Percentiles rank a stretch among this genome's conserved stretches.
Evolutionary conservation across 2,888 invertebrate species (phyloP).

Genomic region (Sisyra terminalis): DNA sequence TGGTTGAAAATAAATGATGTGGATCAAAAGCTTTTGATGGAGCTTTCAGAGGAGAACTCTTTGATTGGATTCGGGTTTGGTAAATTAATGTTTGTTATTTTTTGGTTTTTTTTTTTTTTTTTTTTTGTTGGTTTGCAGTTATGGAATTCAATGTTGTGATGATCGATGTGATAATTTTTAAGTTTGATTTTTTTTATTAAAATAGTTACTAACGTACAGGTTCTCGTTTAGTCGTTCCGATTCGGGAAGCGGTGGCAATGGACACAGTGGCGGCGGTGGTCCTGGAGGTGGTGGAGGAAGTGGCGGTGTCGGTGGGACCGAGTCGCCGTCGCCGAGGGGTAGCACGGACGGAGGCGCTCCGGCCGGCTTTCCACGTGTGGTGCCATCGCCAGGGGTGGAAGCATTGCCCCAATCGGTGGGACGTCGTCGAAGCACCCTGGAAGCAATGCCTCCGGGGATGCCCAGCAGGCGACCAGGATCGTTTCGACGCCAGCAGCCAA

Average conservation of each 20-base stretch:
- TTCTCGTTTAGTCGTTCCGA: conserved; percentile 25
- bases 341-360: conserved; percentile 27
- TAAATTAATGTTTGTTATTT: no score
- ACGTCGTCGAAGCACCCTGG: conserved; percentile 41
- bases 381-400: conserved; percentile 50
- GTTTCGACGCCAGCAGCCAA: conserved; percentile 29
- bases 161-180: no score
- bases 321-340: conserved; percentile 16
- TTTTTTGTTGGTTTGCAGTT: no score
- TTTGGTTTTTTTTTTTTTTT: no score
- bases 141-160: no score
- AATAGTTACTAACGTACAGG: conserved; percentile 19
- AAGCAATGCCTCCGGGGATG: conserved; percentile 31
- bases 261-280: conserved; percentile 14
- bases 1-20: no score
- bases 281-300: conserved; percentile 15
- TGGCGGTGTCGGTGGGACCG: conserved; percentile 14
- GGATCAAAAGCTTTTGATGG: no score
- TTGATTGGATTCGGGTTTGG: no score
- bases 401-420: conserved; percentile 27
- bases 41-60: no score
- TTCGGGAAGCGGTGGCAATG: conserved; percentile 16
- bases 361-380: conserved; percentile 52
- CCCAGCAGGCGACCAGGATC: conserved; percentile 29
- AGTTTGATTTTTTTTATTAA: no score